Conservation (phyloP, 2,797 vertebrate species). For the Chrosomus eos region DNA sequence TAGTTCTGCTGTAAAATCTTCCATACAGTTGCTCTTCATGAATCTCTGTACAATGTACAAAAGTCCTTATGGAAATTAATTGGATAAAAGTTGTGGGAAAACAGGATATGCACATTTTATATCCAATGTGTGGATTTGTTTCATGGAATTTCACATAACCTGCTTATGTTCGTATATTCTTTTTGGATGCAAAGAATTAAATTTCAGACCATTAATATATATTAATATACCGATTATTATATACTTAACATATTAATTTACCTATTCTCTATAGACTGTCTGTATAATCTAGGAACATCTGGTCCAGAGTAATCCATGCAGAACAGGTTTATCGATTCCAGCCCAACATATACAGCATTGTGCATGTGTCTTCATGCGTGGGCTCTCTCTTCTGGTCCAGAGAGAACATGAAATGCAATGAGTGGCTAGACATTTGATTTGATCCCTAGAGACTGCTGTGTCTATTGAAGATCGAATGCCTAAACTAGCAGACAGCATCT, state of each 20-base stretch:
- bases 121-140: neutral
- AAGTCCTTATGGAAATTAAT: neutral
- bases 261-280: neutral
- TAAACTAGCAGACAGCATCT: constrained; percentile 29
- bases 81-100: neutral
- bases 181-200: neutral
- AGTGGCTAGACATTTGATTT: constrained; percentile 39
- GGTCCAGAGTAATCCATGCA: neutral
- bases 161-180: neutral
- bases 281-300: constrained; percentile 6
- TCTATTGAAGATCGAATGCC: constrained; percentile 22
- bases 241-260: too few species aligned
- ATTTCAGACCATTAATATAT: neutral
- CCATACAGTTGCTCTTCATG: neutral
- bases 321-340: constrained; percentile 8
- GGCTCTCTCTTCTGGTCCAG: neutral
- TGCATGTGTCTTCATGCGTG: neutral
- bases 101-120: neutral
- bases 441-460: constrained; percentile 36
- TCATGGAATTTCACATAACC: too few species aligned
- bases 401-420: neutral
- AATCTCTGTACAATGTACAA: neutral
- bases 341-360: neutral
- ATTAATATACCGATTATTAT: neutral
- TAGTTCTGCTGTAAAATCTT: neutral